phyloP scores from a whole-genome alignment of 2,113 vertebrate species.

The Chaetodon auriga region DNA sequence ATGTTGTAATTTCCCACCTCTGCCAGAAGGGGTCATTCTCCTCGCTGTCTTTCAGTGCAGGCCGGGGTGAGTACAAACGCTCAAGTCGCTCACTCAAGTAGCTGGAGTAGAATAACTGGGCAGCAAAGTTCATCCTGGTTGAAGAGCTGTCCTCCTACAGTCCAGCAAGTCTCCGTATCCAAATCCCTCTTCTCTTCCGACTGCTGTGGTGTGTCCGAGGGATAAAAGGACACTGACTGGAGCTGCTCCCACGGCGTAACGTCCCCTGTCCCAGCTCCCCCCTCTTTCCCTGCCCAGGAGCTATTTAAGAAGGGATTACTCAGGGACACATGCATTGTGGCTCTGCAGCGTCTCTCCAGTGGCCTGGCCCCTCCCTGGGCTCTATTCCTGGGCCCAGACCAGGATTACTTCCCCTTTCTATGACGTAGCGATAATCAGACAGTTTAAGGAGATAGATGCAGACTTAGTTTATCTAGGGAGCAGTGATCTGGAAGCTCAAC shows the following conservation, averaged over 20 bases:
- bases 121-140: conserved; percentile 91
- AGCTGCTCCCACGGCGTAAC: conserved; percentile 54
- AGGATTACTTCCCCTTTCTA: conserved; percentile 75
- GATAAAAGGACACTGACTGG: conserved; percentile 56
- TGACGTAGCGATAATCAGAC: conserved; percentile 84
- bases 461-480: conserved; percentile 83
- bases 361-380: conserved; percentile 61
- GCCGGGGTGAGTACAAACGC: conserved; percentile 74
- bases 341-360: conserved; percentile 50
- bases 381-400: conserved; percentile 82
- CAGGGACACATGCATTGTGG: conserved; percentile 61
- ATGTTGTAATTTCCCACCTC: conserved; percentile 87
- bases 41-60: conserved; percentile 81
- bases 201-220: conserved; percentile 42
- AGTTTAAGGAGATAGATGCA: conserved; percentile 81
- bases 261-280: conserved; percentile 41
- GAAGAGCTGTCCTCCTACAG: conserved; percentile 27
- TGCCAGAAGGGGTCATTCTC: conserved; percentile 95
- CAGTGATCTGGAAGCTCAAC: conserved; percentile 68
- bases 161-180: conserved; percentile 39
- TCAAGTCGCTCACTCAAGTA: conserved; percentile 84
- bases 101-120: conserved; percentile 89
- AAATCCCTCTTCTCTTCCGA: conserved; percentile 53
- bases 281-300: conserved; percentile 37
- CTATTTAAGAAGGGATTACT: conserved; percentile 85